A percentile compares a stretch with the other conserved stretches of the same genome.
Evolutionary conservation across 2,888 invertebrate species (phyloP).

Genomic region (Vanessa cardui): DNA sequence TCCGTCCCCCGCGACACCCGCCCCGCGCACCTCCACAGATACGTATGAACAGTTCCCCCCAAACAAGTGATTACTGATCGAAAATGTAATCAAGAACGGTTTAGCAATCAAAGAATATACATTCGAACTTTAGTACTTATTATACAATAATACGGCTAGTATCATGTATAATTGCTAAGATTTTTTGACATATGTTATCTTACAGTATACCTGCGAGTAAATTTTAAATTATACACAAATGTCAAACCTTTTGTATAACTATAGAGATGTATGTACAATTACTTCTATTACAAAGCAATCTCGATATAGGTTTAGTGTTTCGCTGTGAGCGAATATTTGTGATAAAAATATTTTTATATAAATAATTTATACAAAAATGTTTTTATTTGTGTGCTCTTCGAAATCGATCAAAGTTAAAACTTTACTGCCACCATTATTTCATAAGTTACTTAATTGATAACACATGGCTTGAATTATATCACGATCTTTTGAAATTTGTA

Average conservation of each 20-base stretch:
- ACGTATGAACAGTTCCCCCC: neutral
- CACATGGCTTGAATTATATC: neutral
- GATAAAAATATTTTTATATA: conserved; percentile 11
- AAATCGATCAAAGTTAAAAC: conserved; percentile 18
- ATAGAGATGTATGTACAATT: conserved; percentile 1
- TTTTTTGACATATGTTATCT: neutral
- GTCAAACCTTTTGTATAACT: conserved; percentile 5
- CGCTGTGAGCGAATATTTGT: neutral
- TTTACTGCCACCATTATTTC: conserved; percentile 26
- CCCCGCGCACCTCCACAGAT: conserved; percentile 9
- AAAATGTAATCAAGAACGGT: too few species aligned
- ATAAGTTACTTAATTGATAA: conserved; percentile 12
- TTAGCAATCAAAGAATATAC: neutral
- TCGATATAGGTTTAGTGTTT: neutral
- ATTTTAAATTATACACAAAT: conserved; percentile 5
- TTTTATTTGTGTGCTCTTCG: conserved; percentile 7
- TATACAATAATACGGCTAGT: conserved; percentile 9
- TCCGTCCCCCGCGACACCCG: conserved; percentile 45
- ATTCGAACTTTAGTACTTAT: conserved; percentile 3
- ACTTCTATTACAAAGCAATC: conserved; percentile 4
- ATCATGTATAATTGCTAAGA: conserved; percentile 6
- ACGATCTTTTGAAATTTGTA: neutral
- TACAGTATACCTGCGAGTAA: neutral
- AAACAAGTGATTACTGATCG: too few species aligned
- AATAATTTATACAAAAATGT: conserved; percentile 16